Evolutionary conservation across 2,797 vertebrate genomes (phyloP).

Genomic region (Ispidina picta): DNA sequence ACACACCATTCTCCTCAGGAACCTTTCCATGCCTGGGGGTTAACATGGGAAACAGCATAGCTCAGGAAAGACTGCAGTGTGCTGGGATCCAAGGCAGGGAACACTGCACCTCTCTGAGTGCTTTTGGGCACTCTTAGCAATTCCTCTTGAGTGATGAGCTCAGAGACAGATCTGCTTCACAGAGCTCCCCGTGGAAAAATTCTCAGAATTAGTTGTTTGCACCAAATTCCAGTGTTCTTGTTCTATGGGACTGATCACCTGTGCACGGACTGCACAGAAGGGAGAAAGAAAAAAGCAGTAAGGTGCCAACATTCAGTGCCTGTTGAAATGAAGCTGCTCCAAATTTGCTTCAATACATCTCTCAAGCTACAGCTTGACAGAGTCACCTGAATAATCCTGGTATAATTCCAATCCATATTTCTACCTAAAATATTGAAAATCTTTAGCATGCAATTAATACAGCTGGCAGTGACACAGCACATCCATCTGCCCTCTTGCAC

Average conservation of each 20-base stretch:
- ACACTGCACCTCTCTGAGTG: neutral
- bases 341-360: conserved; percentile 19
- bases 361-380: conserved; percentile 6
- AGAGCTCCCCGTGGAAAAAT: neutral
- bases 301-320: neutral
- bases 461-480: conserved; percentile 32
- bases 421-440: conserved; percentile 34
- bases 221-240: neutral
- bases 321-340: neutral
- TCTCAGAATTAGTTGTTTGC: neutral
- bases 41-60: neutral
- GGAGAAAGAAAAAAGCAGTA: neutral
- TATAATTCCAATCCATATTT: conserved; percentile 29
- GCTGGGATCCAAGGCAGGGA: neutral
- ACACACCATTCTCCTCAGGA: neutral
- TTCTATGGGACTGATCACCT: neutral
- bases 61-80: neutral
- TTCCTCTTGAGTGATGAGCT: neutral
- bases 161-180: neutral
- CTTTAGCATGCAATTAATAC: conserved; percentile 33
- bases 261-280: neutral
- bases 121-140: neutral
- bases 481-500: conserved; percentile 31
- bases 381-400: conserved; percentile 44
- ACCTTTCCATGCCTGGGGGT: neutral